Evolutionary conservation across 2,113 vertebrate genomes (phyloP).

Genomic region (Alethe castanea): DNA sequence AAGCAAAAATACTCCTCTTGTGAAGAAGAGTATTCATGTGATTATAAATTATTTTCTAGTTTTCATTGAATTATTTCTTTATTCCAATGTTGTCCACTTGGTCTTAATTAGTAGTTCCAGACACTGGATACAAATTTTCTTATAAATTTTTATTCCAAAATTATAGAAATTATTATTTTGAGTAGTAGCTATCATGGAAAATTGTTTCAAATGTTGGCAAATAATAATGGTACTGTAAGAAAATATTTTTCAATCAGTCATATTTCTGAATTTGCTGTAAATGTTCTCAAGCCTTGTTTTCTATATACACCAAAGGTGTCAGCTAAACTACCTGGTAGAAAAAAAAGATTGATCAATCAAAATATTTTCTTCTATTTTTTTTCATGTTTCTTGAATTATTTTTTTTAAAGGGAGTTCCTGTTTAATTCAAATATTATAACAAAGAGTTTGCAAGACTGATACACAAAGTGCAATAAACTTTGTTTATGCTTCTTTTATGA

Average conservation of each 20-base stretch:
- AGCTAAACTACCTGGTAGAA: background rate
- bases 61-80: background rate
- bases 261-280: background rate
- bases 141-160: background rate
- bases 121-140: background rate
- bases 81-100: background rate
- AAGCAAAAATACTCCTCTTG: background rate
- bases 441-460: background rate
- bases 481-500: background rate
- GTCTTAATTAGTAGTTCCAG: background rate
- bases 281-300: background rate
- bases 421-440: background rate
- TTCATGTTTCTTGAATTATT: background rate
- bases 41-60: background rate
- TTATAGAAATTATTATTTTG: background rate
- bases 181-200: background rate
- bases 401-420: background rate
- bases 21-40: background rate
- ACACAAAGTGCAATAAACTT: background rate
- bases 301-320: background rate
- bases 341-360: background rate
- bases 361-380: background rate
- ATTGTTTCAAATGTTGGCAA: background rate
- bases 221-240: background rate
- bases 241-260: background rate